Conservation (phyloP, 2,113 vertebrate species). For the Ailurus styani region DNA sequence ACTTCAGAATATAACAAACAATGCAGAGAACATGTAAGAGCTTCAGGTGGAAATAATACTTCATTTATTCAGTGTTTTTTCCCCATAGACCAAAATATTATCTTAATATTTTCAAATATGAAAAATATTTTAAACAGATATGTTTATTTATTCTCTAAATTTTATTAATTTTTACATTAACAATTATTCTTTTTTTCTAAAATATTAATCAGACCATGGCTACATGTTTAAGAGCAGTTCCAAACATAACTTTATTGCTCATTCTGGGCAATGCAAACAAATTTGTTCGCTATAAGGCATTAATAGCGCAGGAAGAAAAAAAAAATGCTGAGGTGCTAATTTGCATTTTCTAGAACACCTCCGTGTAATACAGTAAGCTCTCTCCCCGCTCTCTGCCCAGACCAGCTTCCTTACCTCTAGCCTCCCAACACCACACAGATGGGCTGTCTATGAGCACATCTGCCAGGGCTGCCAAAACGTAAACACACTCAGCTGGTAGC, state of each 20-base stretch:
- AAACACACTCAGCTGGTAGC: slow-evolving; percentile 56
- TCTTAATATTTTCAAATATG: not conserved
- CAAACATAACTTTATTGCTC: not conserved
- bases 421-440: slow-evolving; percentile 10
- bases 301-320: not conserved
- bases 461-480: not conserved
- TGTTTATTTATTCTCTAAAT: not conserved
- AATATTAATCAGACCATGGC: not conserved
- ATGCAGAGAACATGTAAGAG: not conserved
- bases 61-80: not conserved
- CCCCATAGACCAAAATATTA: not conserved
- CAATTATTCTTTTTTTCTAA: not conserved
- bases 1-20: not conserved
- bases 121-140: not conserved
- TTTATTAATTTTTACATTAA: not conserved
- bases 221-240: not conserved
- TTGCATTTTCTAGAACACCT: not conserved
- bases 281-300: not conserved
- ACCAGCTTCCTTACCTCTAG: not conserved
- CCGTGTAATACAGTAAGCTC: not conserved
- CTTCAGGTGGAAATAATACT: not conserved
- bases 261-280: not conserved
- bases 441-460: slow-evolving; percentile 29
- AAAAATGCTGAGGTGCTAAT: not conserved
- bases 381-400: not conserved